Evolutionary conservation across 2,113 vertebrate genomes (phyloP), one percentile per base, ranked within the genome.

Genomic region (Synchiropus splendidus): DNA sequence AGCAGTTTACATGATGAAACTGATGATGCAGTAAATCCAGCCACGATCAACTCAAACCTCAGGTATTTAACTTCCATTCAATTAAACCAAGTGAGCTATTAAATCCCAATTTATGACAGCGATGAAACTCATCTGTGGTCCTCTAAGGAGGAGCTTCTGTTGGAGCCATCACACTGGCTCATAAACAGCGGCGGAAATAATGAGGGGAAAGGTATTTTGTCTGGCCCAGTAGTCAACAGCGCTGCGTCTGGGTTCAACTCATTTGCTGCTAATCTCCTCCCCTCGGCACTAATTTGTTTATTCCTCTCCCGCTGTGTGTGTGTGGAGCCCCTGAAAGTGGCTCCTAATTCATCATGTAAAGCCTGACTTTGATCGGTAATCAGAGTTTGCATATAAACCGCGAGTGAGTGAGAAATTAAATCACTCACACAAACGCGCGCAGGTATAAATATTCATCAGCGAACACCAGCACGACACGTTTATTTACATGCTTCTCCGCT

Each of bases 181-280:
- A 35, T 48, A 46, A 49, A 35, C 39, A 56, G 35, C 38, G 18
- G 41, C 39, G 32, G 48, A 41, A 45, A 45, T 64, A 45, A 61
- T 18, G 31, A 55, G 33, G 55, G 33, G 27, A 53, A 58, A 64
- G 15, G 35, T 61, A 59, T 77, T n/a, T 69, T 54, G 64, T 72
- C 57, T 59, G 42, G 17, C 31, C 48, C 46, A 77, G 58, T 62
- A 77, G 75, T 77, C 67, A 72, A 38, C 31, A 41, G 72, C 53
- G 56, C 52, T 57, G 45, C 27, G 16, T 47, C 59, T 59, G 69
- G 39, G 42, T 15, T 62, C 60, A 81, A 74, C 58, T 72, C 58
- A 70, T 72, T 79, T 68, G 42, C 45, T 50, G 16, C 33, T 63
- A 45, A 71, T 67, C 61, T 70, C 58, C 54, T 64, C 67, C 65